Evolutionary conservation across 1,140 invertebrate species (phyloP), one percentile per base, ranked within the genome.

Genomic region (Micrasema minimum): DNA sequence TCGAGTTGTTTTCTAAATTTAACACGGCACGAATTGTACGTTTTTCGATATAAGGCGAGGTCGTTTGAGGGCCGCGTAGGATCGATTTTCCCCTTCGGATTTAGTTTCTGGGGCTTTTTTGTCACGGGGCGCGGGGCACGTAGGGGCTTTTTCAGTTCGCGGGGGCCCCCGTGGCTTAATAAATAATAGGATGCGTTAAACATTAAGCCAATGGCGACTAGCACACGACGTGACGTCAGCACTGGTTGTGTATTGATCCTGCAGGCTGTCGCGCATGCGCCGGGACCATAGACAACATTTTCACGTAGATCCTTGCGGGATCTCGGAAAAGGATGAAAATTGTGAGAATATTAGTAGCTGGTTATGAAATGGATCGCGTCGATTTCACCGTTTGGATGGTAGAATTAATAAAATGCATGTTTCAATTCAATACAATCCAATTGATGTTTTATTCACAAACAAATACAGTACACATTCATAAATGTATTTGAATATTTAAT

Each of bases 141-240:
- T 14, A 50, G 38, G 62, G 16, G n/a, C 12, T 14, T 48, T 14
- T 23, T 16, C 35, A 38, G 62, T 16, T 31, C 26, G 35, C 46
- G 14, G 46, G 53, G 55, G 23, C 51, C 22, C 48, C 41, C 38
- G 20, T 6, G 51, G 64, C 64, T 50, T 7, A 16, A 38, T 37
- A 53, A 53, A 66, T 53, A 66, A 38, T 38, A 38, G 48, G 31
- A 51, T 20, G 64, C 64, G 64, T 50, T 51, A 38, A 37, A 53
- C 64, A 53, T 31, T 50, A 50, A 38, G 48, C 64, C 64, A 53
- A 69, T 69, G 66, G 66, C 51, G 38, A 4, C 55, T 43, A 41
- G 53, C 66, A 22, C 20, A n/a, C 67, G 45, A 16, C 31, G 67
- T 69, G 67, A 69, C 67, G 67, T 69, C 67, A 69, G 67, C 48